Percentiles rank a stretch among this genome's conserved stretches.
These are phyloP conservation scores for Anguilla megastoma DNA, from an alignment of 2,797 vertebrate species.

Conservation along the genomic window DNA sequence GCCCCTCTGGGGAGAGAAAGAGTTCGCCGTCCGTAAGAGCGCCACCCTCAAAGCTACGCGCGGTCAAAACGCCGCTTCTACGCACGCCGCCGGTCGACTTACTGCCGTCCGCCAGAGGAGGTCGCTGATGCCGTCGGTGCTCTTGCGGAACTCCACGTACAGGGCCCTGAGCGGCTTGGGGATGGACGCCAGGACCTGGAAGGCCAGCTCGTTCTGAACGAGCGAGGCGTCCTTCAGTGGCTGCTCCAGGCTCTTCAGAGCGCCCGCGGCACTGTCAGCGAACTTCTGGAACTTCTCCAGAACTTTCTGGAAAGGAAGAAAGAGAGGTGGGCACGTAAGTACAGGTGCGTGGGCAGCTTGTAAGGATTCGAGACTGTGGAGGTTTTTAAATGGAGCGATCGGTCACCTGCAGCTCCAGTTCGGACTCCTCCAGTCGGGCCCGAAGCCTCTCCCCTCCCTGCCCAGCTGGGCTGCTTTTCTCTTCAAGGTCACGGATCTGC, in stretches of 20 bases:
- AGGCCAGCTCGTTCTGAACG: not conserved
- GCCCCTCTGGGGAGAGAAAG: constrained; percentile 42
- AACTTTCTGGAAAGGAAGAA: constrained; percentile 48
- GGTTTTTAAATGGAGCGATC: not conserved
- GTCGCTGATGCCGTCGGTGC: constrained; percentile 20
- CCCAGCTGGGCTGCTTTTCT: not conserved
- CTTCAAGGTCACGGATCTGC: constrained; percentile 40
- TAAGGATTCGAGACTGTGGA: not conserved
- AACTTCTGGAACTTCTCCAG: constrained; percentile 56
- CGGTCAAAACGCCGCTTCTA: too few species aligned
- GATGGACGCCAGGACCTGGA: constrained; percentile 16
- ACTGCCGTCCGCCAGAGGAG: constrained; percentile 22
- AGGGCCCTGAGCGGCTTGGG: constrained; percentile 36
- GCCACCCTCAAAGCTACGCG: not conserved
- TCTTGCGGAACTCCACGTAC: not conserved
- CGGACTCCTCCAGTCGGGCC: constrained; percentile 49
- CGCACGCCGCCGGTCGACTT: not conserved
- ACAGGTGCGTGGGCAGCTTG: not conserved
- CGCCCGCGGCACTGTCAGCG: constrained; percentile 23
- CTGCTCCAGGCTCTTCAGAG: not conserved
- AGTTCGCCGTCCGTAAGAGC: not conserved
- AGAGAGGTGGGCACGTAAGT: not conserved
- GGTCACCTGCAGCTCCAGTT: constrained; percentile 59
- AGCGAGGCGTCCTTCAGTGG: not conserved
- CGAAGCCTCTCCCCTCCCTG: not conserved